phyloP scores from a whole-genome alignment of 2,113 vertebrate species.

The Columba janthina region DNA sequence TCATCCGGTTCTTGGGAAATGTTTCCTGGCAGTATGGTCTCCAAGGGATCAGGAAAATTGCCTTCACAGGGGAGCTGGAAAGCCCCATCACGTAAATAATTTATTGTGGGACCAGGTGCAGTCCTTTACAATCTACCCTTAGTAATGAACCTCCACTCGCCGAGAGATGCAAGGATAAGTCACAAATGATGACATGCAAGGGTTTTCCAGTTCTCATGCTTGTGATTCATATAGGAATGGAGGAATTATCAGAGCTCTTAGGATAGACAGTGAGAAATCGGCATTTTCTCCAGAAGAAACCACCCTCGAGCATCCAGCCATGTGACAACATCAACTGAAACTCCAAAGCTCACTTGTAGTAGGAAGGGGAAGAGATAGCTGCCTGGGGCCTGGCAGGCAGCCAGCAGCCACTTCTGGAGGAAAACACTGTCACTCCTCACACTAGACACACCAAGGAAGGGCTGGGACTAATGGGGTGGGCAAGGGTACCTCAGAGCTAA shows the following conservation, averaged over 20 bases:
- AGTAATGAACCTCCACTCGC: background rate
- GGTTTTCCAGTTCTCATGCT: constrained; percentile 13
- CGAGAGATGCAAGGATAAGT: background rate
- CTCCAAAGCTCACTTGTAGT: background rate
- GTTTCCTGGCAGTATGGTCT: background rate
- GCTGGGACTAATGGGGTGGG: background rate
- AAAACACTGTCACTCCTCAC: background rate
- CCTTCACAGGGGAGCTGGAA: constrained; percentile 1
- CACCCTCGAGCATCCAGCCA: background rate
- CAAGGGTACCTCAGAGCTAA: background rate
- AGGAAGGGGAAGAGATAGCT: background rate
- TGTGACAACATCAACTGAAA: constrained; percentile 26
- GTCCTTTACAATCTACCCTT: background rate
- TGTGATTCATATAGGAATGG: constrained; percentile 40
- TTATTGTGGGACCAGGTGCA: background rate
- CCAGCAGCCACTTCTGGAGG: background rate
- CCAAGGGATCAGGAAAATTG: background rate
- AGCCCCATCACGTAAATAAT: background rate
- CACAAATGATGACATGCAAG: constrained; percentile 41
- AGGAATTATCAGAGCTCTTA: constrained; percentile 25
- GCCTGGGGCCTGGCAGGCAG: constrained; percentile 2
- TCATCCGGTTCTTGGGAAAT: background rate
- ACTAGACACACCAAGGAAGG: background rate
- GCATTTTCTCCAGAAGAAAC: constrained; percentile 38
- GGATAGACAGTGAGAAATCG: constrained; percentile 21